These are phyloP conservation scores for Paratilapia polleni DNA, from an alignment of 2,113 vertebrate species.

Conservation along the genomic window DNA sequence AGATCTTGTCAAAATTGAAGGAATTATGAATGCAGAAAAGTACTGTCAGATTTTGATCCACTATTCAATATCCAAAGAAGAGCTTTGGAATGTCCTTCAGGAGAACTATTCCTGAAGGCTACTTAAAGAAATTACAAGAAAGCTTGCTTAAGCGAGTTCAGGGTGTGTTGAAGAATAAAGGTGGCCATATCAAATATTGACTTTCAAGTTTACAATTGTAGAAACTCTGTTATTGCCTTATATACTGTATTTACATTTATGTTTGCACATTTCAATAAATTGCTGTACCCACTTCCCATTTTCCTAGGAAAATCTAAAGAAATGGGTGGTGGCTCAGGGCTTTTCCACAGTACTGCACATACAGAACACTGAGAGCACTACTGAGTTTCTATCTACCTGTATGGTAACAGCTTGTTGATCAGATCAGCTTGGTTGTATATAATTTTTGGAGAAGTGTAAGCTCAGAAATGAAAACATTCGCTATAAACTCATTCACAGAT, in stretches of 20 bases:
- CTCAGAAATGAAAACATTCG: conserved; percentile 21
- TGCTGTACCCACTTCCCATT: neutral
- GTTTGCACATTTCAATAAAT: neutral
- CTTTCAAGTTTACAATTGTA: neutral
- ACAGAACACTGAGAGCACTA: neutral
- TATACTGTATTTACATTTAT: neutral
- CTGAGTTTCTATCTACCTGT: neutral
- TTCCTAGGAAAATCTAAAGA: neutral
- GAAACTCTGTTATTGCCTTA: neutral
- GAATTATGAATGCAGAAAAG: neutral
- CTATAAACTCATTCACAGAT: neutral
- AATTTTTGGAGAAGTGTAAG: neutral
- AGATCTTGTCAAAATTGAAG: no score
- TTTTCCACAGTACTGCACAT: neutral
- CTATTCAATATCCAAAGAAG: neutral
- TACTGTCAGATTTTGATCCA: neutral
- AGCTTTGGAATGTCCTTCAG: neutral
- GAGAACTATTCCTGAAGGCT: neutral
- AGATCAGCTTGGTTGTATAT: neutral
- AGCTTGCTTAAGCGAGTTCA: neutral
- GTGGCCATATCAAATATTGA: neutral
- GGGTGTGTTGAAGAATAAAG: neutral
- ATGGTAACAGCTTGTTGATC: neutral
- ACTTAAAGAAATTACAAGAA: neutral
- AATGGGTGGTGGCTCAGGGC: neutral